Base-by-base conservation (phyloP, 2,113 vertebrate genomes). In the Prietella phreatophila region DNA sequence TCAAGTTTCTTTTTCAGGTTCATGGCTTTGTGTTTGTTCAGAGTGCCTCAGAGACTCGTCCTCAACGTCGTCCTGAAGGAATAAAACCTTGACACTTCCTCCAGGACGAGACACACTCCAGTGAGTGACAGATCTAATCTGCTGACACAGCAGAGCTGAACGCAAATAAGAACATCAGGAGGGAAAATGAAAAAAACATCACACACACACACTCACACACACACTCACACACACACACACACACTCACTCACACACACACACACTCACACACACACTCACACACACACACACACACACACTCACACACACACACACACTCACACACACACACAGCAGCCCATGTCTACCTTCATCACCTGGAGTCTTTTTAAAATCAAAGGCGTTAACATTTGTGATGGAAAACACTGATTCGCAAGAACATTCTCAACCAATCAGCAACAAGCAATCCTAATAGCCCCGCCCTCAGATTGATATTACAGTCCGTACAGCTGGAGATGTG, bases 101-200 rank as follows among this genome's bases (percentile, higher is more conserved):
- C 39, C 76, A 81, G 42, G 42, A 67, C 47, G 50, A 79, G 5
- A 2, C 65, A 27, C 4, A 27, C 22, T 27, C 4, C 10, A 76
- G 73, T 76, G 15, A 76, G 73, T 76, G 42, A 4, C 71, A 36
- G 30, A 80, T 30, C 33, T 79, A 53, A 86, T 78, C 85, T 79
- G 73, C 27, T 50, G 42, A 81, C 11, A 19, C 9, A 61, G 4
- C 75, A 53, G 1, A 13, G 53, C 76, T 17, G 30, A 65, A 36
- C 56, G 53, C 10, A 55, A 76, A 86, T 86, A 86, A 67, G 39
- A 42, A 76, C 11, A 73, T 22, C 7, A 36, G 17, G 9, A 73
- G 17, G 9, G 20, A 30, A 36, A 36, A 0, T 10, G 4, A 5
- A 20, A 17, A 58, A 5, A 58, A 63, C 60, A 63, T 25, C 39